Base-by-base conservation (phyloP, 2,113 vertebrate genomes). In the Hiodon tergisus region DNA sequence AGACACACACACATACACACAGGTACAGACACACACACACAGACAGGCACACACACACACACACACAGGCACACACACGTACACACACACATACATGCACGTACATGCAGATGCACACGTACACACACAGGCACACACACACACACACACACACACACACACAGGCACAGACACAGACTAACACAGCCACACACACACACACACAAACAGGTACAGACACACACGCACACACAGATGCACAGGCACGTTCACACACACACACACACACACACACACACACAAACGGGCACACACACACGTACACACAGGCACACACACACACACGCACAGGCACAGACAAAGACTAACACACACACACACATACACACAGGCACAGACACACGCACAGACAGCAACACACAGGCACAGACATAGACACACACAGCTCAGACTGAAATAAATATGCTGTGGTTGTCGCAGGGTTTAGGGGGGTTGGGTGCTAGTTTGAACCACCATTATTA, bases 31-130 rank as follows among this genome's bases (percentile, higher is more conserved):
- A n/a, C n/a, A n/a, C n/a, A n/a, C n/a, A n/a, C n/a, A n/a, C n/a
- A n/a, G n/a, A n/a, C n/a, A n/a, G n/a, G n/a, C n/a, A n/a, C 60
- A 70, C 52, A 4, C 53, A 71, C 16, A 17, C 53, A 47, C 59
- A 66, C 16, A 11, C 51, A 13, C 46, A 66, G 75, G 72, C 58
- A 75, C 69, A 78, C 67, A 79, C 72, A 52, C 72, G 71, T 59
- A 73, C 58, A 70, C 55, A 62, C 72, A 62, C 78, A 72, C 47
- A 65, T 46, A 57, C 72, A 74, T 69, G 68, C 71, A 59, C 8
- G 54, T 8, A 55, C 54, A 55, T 8, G 10, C 54, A 57, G 5
- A 57, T 10, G 10, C 31, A 31, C 31, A 2, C 31, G 31, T 31
- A 31, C 31, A 31, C 31, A 31, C 31, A 31, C 31, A 31, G 5